A percentile compares a stretch with the other conserved stretches of the same genome.
Evolutionary conservation across 1,140 invertebrate genomes (phyloP).

Genomic region (Aphis gossypii): DNA sequence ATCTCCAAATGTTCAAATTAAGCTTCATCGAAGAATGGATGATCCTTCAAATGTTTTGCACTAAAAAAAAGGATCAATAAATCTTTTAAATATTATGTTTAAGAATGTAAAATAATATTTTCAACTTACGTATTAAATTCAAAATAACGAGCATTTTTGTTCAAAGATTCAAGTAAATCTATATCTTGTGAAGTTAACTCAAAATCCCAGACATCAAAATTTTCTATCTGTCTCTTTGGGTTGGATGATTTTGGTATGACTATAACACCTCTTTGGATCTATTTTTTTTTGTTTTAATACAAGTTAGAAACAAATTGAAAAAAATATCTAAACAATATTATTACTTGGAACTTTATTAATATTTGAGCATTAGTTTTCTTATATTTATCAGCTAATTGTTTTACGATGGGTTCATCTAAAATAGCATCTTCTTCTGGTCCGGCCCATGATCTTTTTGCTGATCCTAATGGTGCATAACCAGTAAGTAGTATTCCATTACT

Average conservation of each 20-base stretch:
- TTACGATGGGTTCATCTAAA: slow-evolving; percentile 72
- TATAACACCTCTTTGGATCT: slow-evolving; percentile 67
- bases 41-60: slow-evolving; percentile 61
- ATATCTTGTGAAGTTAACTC: slow-evolving; percentile 69
- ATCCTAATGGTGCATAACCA: slow-evolving; percentile 83
- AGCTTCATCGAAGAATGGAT: slow-evolving; percentile 61
- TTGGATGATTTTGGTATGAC: slow-evolving; percentile 75
- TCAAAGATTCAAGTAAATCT: slow-evolving; percentile 63
- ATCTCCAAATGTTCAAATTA: neutral
- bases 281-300: neutral
- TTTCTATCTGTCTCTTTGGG: slow-evolving; percentile 73
- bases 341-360: slow-evolving; percentile 71
- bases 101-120: neutral
- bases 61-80: slow-evolving; percentile 40
- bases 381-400: slow-evolving; percentile 73
- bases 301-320: neutral
- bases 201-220: slow-evolving; percentile 79
- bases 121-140: slow-evolving; percentile 62
- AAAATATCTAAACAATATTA: neutral
- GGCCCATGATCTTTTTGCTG: slow-evolving; percentile 69
- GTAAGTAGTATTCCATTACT: slow-evolving; percentile 74
- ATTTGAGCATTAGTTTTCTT: slow-evolving; percentile 77
- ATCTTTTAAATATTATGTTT: neutral
- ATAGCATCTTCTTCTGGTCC: slow-evolving; percentile 70
- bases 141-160: slow-evolving; percentile 62